Evolutionary conservation across 1,140 invertebrate genomes (phyloP).

Genomic region (Acyrthosiphon pisum): DNA sequence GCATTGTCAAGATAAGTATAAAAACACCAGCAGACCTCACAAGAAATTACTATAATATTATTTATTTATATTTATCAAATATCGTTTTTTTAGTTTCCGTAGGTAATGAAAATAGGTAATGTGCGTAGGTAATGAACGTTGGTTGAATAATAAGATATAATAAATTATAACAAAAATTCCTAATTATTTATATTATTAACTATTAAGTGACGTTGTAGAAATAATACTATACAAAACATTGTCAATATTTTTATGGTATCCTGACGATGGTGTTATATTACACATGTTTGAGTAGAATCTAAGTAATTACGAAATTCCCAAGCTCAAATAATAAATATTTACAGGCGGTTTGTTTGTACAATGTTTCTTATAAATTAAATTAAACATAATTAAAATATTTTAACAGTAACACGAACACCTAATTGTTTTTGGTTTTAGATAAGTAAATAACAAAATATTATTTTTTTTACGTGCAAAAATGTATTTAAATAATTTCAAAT

Average conservation of each 20-base stretch:
- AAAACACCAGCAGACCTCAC: neutral
- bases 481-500: neutral
- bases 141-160: neutral
- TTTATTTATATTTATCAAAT: neutral
- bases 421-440: neutral
- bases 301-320: neutral
- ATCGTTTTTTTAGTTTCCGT: neutral
- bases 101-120: neutral
- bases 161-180: neutral
- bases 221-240: neutral
- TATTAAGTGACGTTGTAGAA: neutral
- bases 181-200: neutral
- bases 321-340: neutral
- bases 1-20: neutral
- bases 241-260: neutral
- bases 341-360: neutral
- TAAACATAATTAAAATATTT: neutral
- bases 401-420: neutral
- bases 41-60: no score
- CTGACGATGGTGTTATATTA: neutral
- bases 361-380: neutral
- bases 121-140: neutral
- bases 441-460: neutral
- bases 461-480: neutral
- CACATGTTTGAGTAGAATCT: neutral